Conservation (phyloP, 2,888 invertebrate species). For the Rhagonycha fulva region DNA sequence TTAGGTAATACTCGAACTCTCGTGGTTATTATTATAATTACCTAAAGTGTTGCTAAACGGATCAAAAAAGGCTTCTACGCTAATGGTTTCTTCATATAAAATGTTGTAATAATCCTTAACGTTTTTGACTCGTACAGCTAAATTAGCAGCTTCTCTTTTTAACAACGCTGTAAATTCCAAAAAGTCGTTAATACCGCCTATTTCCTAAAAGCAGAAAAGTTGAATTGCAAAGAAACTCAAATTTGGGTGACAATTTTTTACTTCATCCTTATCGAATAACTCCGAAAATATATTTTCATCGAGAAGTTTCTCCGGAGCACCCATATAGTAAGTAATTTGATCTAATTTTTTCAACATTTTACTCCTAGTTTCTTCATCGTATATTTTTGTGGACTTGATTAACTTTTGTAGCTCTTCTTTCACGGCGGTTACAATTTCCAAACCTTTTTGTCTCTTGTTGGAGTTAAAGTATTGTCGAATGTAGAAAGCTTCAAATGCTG, state of each 20-base stretch:
- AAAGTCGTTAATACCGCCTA: constrained; percentile 8
- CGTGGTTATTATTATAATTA: background rate
- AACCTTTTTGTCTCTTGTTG: background rate
- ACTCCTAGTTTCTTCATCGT: constrained; percentile 16
- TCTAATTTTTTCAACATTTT: constrained; percentile 19
- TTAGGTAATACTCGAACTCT: too few species aligned
- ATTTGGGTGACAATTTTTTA: background rate
- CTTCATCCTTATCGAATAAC: constrained; percentile 11
- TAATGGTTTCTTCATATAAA: constrained; percentile 10
- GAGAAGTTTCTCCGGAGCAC: constrained; percentile 14
- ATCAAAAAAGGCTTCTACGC: constrained; percentile 3
- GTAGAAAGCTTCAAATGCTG: constrained; percentile 13
- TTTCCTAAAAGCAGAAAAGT: constrained; percentile 5
- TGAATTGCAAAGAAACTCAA: background rate
- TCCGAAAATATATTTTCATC: constrained; percentile 5
- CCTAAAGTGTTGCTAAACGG: constrained; percentile 5
- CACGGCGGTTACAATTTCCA: constrained; percentile 1
- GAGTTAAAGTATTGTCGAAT: constrained; percentile 10
- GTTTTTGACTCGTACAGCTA: background rate
- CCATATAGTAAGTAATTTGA: constrained; percentile 8
- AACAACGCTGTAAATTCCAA: constrained; percentile 13
- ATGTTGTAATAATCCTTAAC: background rate
- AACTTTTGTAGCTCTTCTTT: constrained; percentile 5
- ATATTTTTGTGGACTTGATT: constrained; percentile 12
- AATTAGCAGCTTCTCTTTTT: constrained; percentile 6